Conservation (phyloP, 2,888 invertebrate species). For the Zele albiditarsus region DNA sequence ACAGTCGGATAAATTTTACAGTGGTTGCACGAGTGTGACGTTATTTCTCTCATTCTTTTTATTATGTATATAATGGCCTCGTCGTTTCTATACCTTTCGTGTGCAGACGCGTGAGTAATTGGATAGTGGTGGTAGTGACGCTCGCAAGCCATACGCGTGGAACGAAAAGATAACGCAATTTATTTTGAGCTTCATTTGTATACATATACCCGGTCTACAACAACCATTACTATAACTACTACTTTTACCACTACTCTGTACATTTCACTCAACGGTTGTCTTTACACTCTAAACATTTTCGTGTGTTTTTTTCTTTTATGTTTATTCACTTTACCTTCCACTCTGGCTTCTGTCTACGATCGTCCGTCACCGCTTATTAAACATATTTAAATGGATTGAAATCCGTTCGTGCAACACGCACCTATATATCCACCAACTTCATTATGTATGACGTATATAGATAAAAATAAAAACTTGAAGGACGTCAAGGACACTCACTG, state of each 20-base stretch:
- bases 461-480: not conserved
- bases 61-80: conserved; percentile 17
- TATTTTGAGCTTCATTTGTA: conserved; percentile 67
- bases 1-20: not conserved
- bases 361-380: not conserved
- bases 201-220: not conserved
- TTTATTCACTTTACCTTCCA: conserved; percentile 22
- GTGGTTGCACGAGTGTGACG: conserved; percentile 4
- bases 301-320: conserved; percentile 39
- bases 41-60: not conserved
- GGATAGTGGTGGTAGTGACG: conserved; percentile 54
- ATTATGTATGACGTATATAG: not conserved
- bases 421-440: not conserved
- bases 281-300: conserved; percentile 43
- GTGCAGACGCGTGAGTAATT: conserved; percentile 51
- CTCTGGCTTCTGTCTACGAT: not conserved
- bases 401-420: not conserved
- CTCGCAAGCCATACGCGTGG: conserved; percentile 66
- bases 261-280: conserved; percentile 50
- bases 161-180: conserved; percentile 71
- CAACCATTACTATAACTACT: conserved; percentile 27
- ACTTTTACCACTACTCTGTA: conserved; percentile 45
- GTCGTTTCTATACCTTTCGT: conserved; percentile 29
- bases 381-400: not conserved
- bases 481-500: not conserved